Base-by-base conservation (phyloP, 2,888 invertebrate genomes). In the Caenorhabditis sp. region DNA sequence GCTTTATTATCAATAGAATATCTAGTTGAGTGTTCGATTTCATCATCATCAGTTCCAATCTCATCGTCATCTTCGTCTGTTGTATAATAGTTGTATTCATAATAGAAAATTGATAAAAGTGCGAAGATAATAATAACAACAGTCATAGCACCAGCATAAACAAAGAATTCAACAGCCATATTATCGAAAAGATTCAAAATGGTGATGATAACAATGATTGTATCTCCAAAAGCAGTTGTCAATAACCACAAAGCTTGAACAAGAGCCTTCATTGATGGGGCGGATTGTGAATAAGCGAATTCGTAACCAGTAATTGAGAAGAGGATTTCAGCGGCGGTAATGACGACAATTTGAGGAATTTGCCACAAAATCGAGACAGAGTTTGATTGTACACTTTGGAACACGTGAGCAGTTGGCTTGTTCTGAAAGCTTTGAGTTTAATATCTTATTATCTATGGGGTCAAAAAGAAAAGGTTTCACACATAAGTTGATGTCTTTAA, bases 251-350 rank as follows among this genome's bases (percentile, higher is more conserved):
- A 92, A 0, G 97, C 94, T 88, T 93, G 93, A 62, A 99, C 89
- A 0, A 99, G 92, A 0, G 97, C 94, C 89, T 97, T 97, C 97
- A 99, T 96, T 73, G 92, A 93, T 14, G 91, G 88, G 0, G 97
- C 97, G 0, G 97, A 95, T 91, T 84, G 84, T 23, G 83, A 83
- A 59, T 84, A 84, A 50, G 85, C 81, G 74, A 90, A 90, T 56
- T 88, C 86, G 43, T 89, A 88, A 17, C 90, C 90, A 38, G 89
- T 89, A 59, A 90, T 88, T 3, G 90, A 89, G 83, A 90, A 89
- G 38, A 90, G 85, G 58, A 90, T 88, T 80, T 90, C 90, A 8
- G 88, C 90, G 0, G 88, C 82, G 0, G 90, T 90, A 72, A 90
- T 88, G 17, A 89, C 72, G 27, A 89, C 80, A 79, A 90, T 90